Evolutionary conservation across 1,140 invertebrate species (phyloP).

Genomic region (Drosophila kohkoa): DNA sequence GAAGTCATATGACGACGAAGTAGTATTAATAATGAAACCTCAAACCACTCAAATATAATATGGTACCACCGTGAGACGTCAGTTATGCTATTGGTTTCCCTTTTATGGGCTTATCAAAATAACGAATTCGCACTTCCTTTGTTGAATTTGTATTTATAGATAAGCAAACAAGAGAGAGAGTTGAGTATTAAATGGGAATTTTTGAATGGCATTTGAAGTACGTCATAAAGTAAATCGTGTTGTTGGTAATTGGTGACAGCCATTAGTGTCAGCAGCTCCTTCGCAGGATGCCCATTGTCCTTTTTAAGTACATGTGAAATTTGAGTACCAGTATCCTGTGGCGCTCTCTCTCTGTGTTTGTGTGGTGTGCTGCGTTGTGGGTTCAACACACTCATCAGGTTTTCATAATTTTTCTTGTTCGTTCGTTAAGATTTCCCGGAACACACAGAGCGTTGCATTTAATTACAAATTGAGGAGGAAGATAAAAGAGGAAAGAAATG

Average conservation of each 20-base stretch:
- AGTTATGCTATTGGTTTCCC: background rate
- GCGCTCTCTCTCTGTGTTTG: background rate
- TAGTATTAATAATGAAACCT: slow-evolving; percentile 3
- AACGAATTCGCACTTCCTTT: background rate
- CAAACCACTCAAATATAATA: background rate
- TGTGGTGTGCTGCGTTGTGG: background rate
- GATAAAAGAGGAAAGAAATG: slow-evolving; percentile 28
- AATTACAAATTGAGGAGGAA: slow-evolving; percentile 47
- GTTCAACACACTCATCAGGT: slow-evolving; percentile 43
- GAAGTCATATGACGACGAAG: background rate
- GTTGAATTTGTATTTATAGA: slow-evolving; percentile 4
- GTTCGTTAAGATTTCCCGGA: slow-evolving; percentile 37
- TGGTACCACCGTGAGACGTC: background rate
- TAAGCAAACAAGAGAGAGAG: slow-evolving; percentile 2
- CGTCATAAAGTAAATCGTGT: background rate
- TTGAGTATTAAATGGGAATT: background rate
- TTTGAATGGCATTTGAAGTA: slow-evolving; percentile 20
- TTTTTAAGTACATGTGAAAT: slow-evolving; percentile 5
- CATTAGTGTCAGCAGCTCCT: slow-evolving; percentile 35
- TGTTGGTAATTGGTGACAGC: slow-evolving; percentile 29
- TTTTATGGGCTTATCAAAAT: background rate
- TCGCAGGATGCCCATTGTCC: slow-evolving; percentile 4
- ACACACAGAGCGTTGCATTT: slow-evolving; percentile 42
- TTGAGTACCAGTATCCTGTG: slow-evolving; percentile 29
- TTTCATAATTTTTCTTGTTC: slow-evolving; percentile 34